A percentile compares a stretch with the other conserved stretches of the same genome.
phyloP scores from a whole-genome alignment of 2,888 invertebrate species.

The Dilophus febrilis region DNA sequence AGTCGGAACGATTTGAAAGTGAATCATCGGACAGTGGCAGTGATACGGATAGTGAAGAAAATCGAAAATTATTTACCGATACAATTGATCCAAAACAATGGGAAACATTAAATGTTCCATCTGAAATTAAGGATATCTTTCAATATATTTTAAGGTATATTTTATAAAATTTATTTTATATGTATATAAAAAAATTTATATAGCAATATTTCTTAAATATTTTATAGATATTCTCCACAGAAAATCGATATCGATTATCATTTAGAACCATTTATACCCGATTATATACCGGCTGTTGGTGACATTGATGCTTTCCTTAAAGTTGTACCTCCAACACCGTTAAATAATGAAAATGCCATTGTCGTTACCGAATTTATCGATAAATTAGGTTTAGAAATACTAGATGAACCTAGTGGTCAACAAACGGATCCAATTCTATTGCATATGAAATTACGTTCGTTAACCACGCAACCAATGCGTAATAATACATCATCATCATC shows the following conservation, averaged over 20 bases:
- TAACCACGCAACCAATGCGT: constrained; percentile 32
- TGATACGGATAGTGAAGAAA: constrained; percentile 3
- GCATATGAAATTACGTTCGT: constrained; percentile 71
- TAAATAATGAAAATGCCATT: constrained; percentile 27
- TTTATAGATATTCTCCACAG: constrained; percentile 78
- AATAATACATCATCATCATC: too few relatives aligned
- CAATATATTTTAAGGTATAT: constrained; percentile 75
- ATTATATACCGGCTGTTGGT: constrained; percentile 94
- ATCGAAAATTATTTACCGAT: neutral
- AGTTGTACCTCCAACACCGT: constrained; percentile 63
- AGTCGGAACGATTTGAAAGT: neutral
- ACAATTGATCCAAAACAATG: constrained; percentile 52
- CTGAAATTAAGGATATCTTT: constrained; percentile 82
- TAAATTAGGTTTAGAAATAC: constrained; percentile 21
- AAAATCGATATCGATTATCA: constrained; percentile 77
- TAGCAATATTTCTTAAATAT: neutral
- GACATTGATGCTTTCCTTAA: constrained; percentile 98
- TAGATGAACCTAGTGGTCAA: constrained; percentile 84
- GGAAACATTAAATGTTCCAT: constrained; percentile 60
- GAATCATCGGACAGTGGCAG: constrained; percentile 1
- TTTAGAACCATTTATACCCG: constrained; percentile 87
- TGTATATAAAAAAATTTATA: neutral
- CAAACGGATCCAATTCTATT: constrained; percentile 93
- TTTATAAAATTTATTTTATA: neutral
- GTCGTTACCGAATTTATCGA: constrained; percentile 39